A percentile compares a stretch with the other conserved stretches of the same genome.
Conservation (phyloP, 2,113 vertebrate genomes). For the Silurus glanis region DNA sequence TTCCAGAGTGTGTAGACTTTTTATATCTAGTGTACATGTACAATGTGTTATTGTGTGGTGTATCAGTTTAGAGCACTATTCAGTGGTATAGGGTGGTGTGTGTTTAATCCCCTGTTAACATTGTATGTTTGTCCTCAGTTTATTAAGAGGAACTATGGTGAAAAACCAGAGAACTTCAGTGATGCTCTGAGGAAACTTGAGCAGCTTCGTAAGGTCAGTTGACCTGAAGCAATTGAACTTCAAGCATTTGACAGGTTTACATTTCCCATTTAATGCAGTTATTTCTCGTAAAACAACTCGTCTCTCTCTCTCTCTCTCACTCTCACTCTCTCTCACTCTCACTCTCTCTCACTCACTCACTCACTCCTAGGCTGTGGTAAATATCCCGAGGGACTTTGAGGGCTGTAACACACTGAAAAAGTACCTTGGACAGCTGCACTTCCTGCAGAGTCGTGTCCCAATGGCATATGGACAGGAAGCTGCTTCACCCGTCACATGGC, state of each 20-base stretch:
- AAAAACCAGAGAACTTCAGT: conserved; percentile 80
- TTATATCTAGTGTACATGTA: no score
- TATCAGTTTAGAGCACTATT: neutral
- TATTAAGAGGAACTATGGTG: conserved; percentile 81
- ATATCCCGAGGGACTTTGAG: conserved; percentile 80
- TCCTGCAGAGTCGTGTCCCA: conserved; percentile 84
- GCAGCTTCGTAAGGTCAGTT: conserved; percentile 76
- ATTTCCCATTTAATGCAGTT: neutral
- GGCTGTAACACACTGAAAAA: conserved; percentile 81
- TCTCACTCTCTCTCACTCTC: neutral
- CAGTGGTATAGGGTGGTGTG: neutral
- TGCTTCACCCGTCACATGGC: conserved; percentile 77
- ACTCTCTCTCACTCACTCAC: neutral
- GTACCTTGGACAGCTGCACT: conserved; percentile 84
- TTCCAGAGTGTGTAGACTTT: no score
- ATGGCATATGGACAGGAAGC: conserved; percentile 80
- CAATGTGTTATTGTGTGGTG: no score
- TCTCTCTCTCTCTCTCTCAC: neutral
- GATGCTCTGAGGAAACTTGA: conserved; percentile 83
- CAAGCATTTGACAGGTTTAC: neutral
- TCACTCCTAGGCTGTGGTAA: conserved; percentile 70
- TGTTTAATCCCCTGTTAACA: no score
- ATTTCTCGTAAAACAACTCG: no score
- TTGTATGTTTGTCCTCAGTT: conserved; percentile 65
- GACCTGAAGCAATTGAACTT: neutral